Conservation (phyloP, 1,140 invertebrate species). For the Eciton burchellii region DNA sequence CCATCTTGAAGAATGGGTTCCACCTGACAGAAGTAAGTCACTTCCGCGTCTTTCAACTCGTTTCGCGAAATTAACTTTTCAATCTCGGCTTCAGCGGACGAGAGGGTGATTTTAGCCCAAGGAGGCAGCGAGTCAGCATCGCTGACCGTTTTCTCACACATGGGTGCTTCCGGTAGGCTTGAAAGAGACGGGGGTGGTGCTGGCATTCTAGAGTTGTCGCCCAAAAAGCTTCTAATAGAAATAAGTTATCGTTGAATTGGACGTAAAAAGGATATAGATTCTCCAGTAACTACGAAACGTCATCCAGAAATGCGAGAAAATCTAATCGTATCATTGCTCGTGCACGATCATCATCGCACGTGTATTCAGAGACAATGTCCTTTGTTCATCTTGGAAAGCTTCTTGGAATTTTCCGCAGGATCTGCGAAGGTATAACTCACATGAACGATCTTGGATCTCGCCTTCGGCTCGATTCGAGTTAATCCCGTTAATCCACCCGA, state of each 20-base stretch:
- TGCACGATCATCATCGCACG: background rate
- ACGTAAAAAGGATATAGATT: conserved; percentile 29
- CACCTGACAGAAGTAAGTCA: conserved; percentile 83
- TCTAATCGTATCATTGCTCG: conserved; percentile 28
- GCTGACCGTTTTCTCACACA: conserved; percentile 78
- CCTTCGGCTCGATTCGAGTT: background rate
- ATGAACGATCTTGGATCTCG: background rate
- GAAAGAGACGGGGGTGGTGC: conserved; percentile 81
- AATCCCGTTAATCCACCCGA: background rate
- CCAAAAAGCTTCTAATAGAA: conserved; percentile 55
- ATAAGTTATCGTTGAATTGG: conserved; percentile 37
- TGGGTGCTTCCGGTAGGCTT: conserved; percentile 75
- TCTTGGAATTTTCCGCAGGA: conserved; percentile 2
- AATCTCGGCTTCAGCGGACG: conserved; percentile 81
- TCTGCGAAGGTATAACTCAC: background rate
- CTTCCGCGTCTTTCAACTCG: conserved; percentile 83
- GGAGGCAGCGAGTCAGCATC: conserved; percentile 80
- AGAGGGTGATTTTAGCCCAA: conserved; percentile 83
- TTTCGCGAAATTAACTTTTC: conserved; percentile 83
- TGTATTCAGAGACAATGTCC: background rate
- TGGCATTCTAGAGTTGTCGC: conserved; percentile 76
- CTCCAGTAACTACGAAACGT: conserved; percentile 25
- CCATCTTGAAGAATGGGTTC: conserved; percentile 85
- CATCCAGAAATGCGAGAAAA: conserved; percentile 10
- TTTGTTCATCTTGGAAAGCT: conserved; percentile 1